Evolutionary conservation across 2,113 vertebrate genomes (phyloP), one percentile per base, ranked within the genome.

Genomic region (Beaufortia kweichowensis): DNA sequence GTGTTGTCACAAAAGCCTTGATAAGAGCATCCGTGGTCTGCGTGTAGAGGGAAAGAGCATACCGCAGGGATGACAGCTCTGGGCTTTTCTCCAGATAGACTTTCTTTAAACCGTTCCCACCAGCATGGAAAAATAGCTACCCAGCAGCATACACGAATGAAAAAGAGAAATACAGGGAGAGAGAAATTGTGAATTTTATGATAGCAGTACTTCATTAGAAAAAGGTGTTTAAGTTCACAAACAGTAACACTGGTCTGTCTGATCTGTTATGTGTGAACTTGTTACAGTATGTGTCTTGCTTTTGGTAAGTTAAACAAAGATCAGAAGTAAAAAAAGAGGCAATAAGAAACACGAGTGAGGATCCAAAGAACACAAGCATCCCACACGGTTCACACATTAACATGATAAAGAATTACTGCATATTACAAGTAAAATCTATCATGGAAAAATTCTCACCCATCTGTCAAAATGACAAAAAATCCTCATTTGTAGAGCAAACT

Each of bases 101-200:
- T 80, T 96, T 98, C 92, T 98, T 99, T 87, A 99, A 83, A 6
- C 97, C 97, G 0, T 95, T 98, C 28, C 97, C 97, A 73, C 96
- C 96, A 0, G 96, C 97, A 3, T 98, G 96, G 86, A 99, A 99
- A 85, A 97, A 99, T 94, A 95, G 94, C 97, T 99, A 85, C 8
- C 29, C 43, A 59, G 50, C 23, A 70, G 23, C 24, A 39, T 33
- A 28, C 50, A 39, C 50, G 24, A 61, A 19, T 64, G 67, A 79
- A 57, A 55, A 11, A 61, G 19, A 28, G 23, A 23, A 6, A 55
- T 31, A 59, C 23, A 9, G 28, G 24, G 26, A 50, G 26, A n/a
- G 55, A 24, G 31, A 66, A 7, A 55, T 8, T 63, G 17, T 0
- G 24, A 19, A 1, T 53, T 21, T 2, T 8, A 35, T 46, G 50